Base-by-base conservation (phyloP, 2,113 vertebrate species). In the Sebastes schlegelii region DNA sequence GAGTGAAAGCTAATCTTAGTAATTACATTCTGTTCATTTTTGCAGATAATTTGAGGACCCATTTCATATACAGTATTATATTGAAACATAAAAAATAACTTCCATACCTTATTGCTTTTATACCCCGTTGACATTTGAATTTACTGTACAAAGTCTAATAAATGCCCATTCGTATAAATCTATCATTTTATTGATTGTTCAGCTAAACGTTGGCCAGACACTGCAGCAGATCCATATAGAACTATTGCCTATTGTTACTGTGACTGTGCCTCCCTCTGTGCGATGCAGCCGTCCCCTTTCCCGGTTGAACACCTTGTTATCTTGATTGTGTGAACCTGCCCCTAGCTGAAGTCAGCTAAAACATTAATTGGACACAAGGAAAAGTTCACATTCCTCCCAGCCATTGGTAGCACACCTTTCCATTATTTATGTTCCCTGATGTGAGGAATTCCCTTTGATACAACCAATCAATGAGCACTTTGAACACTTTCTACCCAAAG, bases 341-440 rank as follows among this genome's bases (percentile, higher is more conserved):
- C 75, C 74, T 68, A 84, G 92, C 93, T 95, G 90, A 92, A 93
- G 92, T 95, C 92, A 95, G 94, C 94, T 93, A 91, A 95, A 95
- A 94, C 90, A 94, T 94, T 96, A 95, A 96, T 95, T 95, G 93
- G 88, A 93, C 91, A 91, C 79, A 79, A 77, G 77, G 87, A 94
- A 92, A 95, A 94, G 92, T 95, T 95, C 93, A 94, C 83, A 90
- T 92, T 86, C 83, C 92, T 88, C 62, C 55, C 64, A 85, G 87
- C 86, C 74, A 83, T 91, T 89, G 70, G 34, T 89, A 86, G 87
- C 80, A 62, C 84, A 87, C 80, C 89, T 91, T 88, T 94, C 88
- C 86, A 95, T 95, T 94, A 95, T 95, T 93, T 85, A 95, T 90
- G 87, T 88, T 83, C 73, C 80, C 86, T 84, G 92, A 91, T 88